These are phyloP conservation scores for Glyptemys insculpta DNA, from an alignment of 2,797 vertebrate species.

Conservation along the genomic window DNA sequence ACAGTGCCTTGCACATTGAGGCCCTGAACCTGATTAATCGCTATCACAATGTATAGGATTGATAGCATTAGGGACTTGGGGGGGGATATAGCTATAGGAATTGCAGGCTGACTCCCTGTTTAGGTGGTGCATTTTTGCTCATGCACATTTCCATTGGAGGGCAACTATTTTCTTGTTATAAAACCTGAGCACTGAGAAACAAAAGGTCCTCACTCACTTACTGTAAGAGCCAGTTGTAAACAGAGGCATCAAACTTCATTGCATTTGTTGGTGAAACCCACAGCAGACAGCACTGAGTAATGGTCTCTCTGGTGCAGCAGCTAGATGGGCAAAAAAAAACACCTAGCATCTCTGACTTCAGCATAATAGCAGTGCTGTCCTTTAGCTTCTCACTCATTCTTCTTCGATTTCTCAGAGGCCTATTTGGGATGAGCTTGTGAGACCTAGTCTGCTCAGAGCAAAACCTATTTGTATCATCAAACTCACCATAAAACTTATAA, in stretches of 20 bases:
- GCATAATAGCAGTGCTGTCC: background rate
- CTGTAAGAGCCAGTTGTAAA: too few species aligned
- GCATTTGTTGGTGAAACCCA: background rate
- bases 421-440: background rate
- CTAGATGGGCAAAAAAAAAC: constrained; percentile 47
- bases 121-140: background rate
- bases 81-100: background rate
- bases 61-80: too few species aligned
- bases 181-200: background rate
- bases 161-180: too few species aligned
- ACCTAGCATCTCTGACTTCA: constrained; percentile 8
- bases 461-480: background rate
- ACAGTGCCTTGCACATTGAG: background rate
- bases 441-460: background rate
- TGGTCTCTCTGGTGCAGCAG: constrained; percentile 53
- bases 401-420: background rate
- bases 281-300: constrained; percentile 71
- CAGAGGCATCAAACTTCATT: background rate
- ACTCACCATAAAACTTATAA: constrained; percentile 25
- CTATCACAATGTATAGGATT: background rate
- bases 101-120: too few species aligned
- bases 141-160: background rate
- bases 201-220: background rate
- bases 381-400: constrained; percentile 26
- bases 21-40: background rate